phyloP scores from a whole-genome alignment of 2,888 invertebrate genomes.

The Lumbricus terrestris region DNA sequence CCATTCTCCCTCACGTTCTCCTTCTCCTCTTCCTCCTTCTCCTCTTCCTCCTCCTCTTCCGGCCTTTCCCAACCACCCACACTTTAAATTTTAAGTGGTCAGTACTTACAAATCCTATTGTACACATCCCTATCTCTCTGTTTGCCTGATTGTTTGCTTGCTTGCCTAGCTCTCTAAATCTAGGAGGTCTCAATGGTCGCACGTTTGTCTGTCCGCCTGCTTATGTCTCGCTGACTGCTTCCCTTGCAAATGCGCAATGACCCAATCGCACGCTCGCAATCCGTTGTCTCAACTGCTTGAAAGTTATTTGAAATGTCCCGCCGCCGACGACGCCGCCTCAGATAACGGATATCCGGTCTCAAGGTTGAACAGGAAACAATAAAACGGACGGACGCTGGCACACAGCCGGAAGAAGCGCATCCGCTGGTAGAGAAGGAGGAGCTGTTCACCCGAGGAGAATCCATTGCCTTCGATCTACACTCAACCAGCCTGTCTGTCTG shows the following conservation, averaged over 20 bases:
- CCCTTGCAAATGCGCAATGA: neutral
- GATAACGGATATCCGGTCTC: slow-evolving; percentile 15
- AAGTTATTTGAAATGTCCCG: slow-evolving; percentile 3
- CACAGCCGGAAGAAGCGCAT: slow-evolving; percentile 15
- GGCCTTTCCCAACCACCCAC: neutral
- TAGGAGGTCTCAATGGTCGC: neutral
- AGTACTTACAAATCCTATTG: neutral
- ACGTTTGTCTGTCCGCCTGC: neutral
- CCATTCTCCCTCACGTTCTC: neutral
- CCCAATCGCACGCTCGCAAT: neutral
- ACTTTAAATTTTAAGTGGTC: slow-evolving; percentile 3
- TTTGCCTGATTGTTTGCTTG: neutral
- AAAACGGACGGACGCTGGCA: neutral
- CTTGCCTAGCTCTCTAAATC: neutral
- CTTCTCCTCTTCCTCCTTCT: neutral
- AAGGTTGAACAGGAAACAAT: slow-evolving; percentile 13
- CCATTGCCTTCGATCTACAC: neutral
- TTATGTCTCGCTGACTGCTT: neutral
- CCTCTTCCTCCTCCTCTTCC: neutral
- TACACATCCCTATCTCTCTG: neutral
- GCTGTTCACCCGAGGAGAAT: neutral
- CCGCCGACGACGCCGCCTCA: neutral
- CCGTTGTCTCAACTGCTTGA: neutral
- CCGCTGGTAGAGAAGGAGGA: neutral
- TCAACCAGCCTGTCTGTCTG: neutral